A percentile compares a stretch with the other conserved stretches of the same genome.
Evolutionary conservation across 2,888 invertebrate species (phyloP).

Genomic region (Caenorhabditis virilis): DNA sequence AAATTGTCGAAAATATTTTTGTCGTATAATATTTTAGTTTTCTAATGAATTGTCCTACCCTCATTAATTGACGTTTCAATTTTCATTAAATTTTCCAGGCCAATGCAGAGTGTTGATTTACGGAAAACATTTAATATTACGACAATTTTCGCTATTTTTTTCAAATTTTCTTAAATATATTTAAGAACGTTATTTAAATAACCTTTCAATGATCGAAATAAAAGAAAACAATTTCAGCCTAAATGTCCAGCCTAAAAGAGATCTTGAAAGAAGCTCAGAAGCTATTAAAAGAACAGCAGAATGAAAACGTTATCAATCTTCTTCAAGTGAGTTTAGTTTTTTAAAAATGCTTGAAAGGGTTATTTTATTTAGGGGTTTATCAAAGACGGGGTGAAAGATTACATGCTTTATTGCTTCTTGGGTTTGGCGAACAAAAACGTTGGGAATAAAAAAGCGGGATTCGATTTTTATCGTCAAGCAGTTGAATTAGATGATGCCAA

Average conservation of each 20-base stretch:
- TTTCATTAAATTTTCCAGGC: conserved; percentile 1
- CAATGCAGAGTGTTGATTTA: conserved; percentile 1
- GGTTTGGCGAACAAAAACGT: conserved; percentile 41
- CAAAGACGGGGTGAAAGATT: conserved; percentile 28
- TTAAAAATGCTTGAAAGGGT: conserved; percentile 9
- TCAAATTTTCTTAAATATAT: background rate
- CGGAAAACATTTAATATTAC: background rate
- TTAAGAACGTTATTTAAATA: background rate
- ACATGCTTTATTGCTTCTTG: conserved; percentile 31
- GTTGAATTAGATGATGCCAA: conserved; percentile 28
- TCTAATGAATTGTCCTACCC: too few relatives aligned
- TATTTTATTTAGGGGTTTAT: conserved; percentile 20
- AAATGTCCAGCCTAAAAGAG: conserved; percentile 23
- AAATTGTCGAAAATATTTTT: too few relatives aligned
- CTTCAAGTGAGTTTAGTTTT: conserved; percentile 21
- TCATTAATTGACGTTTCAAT: conserved; percentile 12
- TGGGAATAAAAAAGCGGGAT: conserved; percentile 19
- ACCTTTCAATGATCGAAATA: too few relatives aligned
- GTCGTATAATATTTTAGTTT: too few relatives aligned
- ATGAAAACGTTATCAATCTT: conserved; percentile 33
- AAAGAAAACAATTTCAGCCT: too few relatives aligned
- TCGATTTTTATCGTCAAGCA: conserved; percentile 13
- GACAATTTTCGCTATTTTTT: background rate
- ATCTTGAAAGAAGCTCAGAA: conserved; percentile 33
- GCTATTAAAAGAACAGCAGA: conserved; percentile 25